phyloP scores from a whole-genome alignment of 2,888 invertebrate genomes.

The Sminthurides aquaticus region DNA sequence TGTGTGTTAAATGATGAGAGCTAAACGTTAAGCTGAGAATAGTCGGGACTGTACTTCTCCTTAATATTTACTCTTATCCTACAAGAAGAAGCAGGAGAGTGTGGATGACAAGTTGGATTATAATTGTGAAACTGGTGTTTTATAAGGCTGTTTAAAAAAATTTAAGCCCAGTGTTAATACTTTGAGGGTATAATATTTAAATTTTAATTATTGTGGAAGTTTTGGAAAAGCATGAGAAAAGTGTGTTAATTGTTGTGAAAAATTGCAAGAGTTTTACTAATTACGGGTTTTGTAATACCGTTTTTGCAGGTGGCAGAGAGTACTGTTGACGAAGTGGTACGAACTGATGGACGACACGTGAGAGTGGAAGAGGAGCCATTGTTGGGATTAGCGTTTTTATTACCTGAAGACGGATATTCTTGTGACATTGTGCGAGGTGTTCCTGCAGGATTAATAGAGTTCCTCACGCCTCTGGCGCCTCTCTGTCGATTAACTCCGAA shows the following conservation, averaged over 20 bases:
- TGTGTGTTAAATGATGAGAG: too few species aligned
- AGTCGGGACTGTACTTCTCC: too few species aligned
- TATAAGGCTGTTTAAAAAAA: too few species aligned
- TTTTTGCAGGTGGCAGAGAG: slow-evolving; percentile 66
- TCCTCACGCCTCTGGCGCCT: slow-evolving; percentile 73
- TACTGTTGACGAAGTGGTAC: slow-evolving; percentile 82
- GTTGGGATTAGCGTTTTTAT: slow-evolving; percentile 77
- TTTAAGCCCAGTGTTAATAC: too few species aligned
- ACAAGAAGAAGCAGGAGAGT: too few species aligned
- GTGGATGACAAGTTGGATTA: too few species aligned
- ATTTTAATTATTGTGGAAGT: too few species aligned
- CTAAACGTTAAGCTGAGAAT: too few species aligned
- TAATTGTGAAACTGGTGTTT: too few species aligned
- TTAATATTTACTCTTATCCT: too few species aligned
- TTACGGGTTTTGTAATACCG: neutral
- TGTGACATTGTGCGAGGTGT: slow-evolving; percentile 92
- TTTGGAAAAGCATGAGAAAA: neutral
- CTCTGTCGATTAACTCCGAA: slow-evolving; percentile 85
- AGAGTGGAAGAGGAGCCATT: slow-evolving; percentile 78
- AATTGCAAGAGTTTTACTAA: neutral
- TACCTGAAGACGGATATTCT: slow-evolving; percentile 96
- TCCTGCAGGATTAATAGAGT: slow-evolving; percentile 77
- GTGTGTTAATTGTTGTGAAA: neutral
- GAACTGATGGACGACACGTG: slow-evolving; percentile 83
- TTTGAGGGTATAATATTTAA: too few species aligned